Evolutionary conservation across 2,888 invertebrate species (phyloP).

Genomic region (Drosophila kambysellisi): DNA sequence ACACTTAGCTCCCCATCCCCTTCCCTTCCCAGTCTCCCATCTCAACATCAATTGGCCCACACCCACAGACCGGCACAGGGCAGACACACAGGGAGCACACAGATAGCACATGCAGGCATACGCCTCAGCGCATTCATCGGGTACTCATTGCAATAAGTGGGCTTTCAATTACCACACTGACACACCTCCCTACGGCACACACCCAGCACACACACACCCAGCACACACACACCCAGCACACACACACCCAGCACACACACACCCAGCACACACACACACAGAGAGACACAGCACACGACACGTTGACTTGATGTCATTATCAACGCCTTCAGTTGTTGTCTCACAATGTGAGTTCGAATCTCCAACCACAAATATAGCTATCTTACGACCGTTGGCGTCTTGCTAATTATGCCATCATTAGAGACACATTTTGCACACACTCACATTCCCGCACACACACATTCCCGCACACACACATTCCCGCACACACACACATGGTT

Average conservation of each 20-base stretch:
- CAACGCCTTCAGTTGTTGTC: slow-evolving; percentile 45
- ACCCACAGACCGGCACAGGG: background rate
- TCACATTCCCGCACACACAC: slow-evolving; percentile 8
- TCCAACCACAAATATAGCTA: slow-evolving; percentile 16
- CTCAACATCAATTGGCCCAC: slow-evolving; percentile 25
- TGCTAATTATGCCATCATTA: slow-evolving; percentile 82
- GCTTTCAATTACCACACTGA: slow-evolving; percentile 73
- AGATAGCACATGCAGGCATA: slow-evolving; percentile 10
- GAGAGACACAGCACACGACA: slow-evolving; percentile 10
- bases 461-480: slow-evolving; percentile 8
- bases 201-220: background rate
- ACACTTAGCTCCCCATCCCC: slow-evolving; percentile 22
- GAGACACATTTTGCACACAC: slow-evolving; percentile 35
- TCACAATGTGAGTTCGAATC: slow-evolving; percentile 16
- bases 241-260: background rate
- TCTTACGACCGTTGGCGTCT: slow-evolving; percentile 61
- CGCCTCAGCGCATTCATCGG: slow-evolving; percentile 11
- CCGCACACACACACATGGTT: slow-evolving; percentile 4
- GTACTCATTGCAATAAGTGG: slow-evolving; percentile 69
- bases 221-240: background rate
- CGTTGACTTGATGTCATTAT: slow-evolving; percentile 75
- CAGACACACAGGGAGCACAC: slow-evolving; percentile 6
- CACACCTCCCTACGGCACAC: slow-evolving; percentile 7
- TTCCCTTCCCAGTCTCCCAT: background rate
- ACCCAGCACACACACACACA: background rate